Conservation (phyloP, 2,888 invertebrate genomes). For the Agrotis clavis region DNA sequence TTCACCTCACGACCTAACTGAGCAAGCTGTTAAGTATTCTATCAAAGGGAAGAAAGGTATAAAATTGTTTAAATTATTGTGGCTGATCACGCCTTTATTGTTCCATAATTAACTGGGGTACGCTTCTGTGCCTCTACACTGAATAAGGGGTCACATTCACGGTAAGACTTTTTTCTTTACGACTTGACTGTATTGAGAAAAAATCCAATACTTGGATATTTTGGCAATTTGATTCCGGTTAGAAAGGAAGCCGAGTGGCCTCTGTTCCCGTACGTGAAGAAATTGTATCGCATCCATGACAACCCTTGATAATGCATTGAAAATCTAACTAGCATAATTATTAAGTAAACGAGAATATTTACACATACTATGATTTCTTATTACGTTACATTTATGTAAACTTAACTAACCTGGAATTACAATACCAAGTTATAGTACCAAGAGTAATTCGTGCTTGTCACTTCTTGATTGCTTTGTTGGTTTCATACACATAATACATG, state of each 20-base stretch:
- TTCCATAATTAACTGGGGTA: conserved; percentile 61
- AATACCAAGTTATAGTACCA: too few species aligned
- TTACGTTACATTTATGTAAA: too few species aligned
- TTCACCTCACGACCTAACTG: conserved; percentile 66
- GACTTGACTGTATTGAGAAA: neutral
- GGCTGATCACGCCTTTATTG: conserved; percentile 62
- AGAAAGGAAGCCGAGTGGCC: too few species aligned
- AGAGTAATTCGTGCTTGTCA: too few species aligned
- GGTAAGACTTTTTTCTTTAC: conserved; percentile 3
- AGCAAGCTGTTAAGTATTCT: conserved; percentile 77
- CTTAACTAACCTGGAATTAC: neutral
- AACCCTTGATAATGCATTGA: too few species aligned
- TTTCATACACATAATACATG: too few species aligned
- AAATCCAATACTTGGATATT: neutral
- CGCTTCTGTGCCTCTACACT: conserved; percentile 39
- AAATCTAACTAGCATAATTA: too few species aligned
- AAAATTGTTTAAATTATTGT: conserved; percentile 48
- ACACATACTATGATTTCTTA: neutral
- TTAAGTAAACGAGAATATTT: too few species aligned
- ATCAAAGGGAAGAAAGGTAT: conserved; percentile 68
- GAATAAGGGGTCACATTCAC: conserved; percentile 47
- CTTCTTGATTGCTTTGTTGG: too few species aligned
- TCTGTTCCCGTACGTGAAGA: neutral
- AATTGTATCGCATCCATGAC: too few species aligned
- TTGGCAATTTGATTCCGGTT: neutral